Conservation (phyloP, 1,140 invertebrate genomes). For the Meloidogyne hapla region DNA sequence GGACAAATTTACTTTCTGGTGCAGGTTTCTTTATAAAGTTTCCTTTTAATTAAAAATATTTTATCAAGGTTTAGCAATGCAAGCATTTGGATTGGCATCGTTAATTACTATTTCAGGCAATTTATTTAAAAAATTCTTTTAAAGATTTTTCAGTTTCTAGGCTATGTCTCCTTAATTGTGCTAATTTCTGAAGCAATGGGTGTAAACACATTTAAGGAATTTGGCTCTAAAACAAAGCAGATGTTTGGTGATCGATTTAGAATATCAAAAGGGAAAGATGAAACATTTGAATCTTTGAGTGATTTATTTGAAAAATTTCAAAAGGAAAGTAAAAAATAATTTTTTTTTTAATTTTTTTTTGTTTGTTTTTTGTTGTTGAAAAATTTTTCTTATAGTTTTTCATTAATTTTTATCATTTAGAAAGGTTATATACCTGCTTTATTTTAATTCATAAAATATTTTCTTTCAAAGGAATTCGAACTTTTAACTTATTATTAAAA, state of each 20-base stretch:
- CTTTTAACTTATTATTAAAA: background rate
- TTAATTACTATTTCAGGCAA: constrained; percentile 43
- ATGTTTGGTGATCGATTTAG: constrained; percentile 45
- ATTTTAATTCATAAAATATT: background rate
- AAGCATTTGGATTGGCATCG: constrained; percentile 44
- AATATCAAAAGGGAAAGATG: constrained; percentile 34
- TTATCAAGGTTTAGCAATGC: constrained; percentile 34
- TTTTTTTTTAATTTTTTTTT: constrained; percentile 6
- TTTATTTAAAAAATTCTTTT: background rate
- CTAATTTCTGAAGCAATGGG: constrained; percentile 34
- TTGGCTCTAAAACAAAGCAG: constrained; percentile 36
- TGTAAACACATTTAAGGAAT: constrained; percentile 47
- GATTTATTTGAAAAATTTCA: constrained; percentile 40
- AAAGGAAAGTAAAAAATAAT: constrained; percentile 17
- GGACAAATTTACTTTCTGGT: constrained; percentile 35
- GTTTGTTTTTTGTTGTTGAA: background rate
- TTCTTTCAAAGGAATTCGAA: background rate
- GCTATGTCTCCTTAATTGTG: constrained; percentile 34
- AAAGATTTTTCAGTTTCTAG: background rate
- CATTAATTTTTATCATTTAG: background rate
- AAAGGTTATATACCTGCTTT: background rate
- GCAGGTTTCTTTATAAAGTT: constrained; percentile 16
- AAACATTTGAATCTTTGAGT: constrained; percentile 29
- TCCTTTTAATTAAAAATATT: background rate
- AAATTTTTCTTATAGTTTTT: background rate